These are phyloP conservation scores for Montipora foliosa DNA, from an alignment of 64 coral and sea anemone species.

Conservation along the genomic window DNA sequence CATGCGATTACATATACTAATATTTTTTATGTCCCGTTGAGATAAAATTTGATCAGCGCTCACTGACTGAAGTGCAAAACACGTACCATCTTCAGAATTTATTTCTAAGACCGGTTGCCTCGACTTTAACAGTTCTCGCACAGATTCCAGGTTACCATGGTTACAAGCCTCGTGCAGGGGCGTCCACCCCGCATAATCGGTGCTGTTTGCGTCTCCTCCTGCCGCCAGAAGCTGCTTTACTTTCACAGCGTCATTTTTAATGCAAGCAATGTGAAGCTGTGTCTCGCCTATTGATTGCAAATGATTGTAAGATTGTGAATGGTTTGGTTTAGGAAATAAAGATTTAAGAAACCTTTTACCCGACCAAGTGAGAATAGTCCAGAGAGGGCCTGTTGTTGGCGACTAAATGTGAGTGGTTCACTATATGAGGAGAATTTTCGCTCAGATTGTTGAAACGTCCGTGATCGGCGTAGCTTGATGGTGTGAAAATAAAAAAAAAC, in stretches of 20 bases:
- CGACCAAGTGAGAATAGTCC: no score
- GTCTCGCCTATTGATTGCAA: conserved; percentile 72
- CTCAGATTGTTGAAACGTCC: no score
- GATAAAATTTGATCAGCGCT: background rate
- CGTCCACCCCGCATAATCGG: conserved; percentile 93
- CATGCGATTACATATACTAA: no score
- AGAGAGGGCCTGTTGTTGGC: no score
- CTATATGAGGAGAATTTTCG: no score
- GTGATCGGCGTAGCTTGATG: no score
- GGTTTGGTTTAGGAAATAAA: no score
- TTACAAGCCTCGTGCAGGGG: conserved; percentile 97
- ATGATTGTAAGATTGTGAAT: background rate
- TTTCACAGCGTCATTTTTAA: conserved; percentile 74
- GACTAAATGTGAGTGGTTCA: no score
- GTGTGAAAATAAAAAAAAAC: no score
- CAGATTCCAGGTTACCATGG: conserved; percentile 77
- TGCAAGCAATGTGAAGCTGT: conserved; percentile 76
- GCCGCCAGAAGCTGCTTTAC: conserved; percentile 69
- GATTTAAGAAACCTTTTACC: no score
- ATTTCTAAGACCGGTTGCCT: conserved; percentile 51
- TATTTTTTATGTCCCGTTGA: no score
- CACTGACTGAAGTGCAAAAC: background rate
- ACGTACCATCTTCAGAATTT: conserved; percentile 47
- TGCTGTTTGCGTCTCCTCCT: conserved; percentile 82
- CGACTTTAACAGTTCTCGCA: conserved; percentile 77